Base-by-base conservation (phyloP, 2,888 invertebrate genomes). In the Campopleginae sp. region DNA sequence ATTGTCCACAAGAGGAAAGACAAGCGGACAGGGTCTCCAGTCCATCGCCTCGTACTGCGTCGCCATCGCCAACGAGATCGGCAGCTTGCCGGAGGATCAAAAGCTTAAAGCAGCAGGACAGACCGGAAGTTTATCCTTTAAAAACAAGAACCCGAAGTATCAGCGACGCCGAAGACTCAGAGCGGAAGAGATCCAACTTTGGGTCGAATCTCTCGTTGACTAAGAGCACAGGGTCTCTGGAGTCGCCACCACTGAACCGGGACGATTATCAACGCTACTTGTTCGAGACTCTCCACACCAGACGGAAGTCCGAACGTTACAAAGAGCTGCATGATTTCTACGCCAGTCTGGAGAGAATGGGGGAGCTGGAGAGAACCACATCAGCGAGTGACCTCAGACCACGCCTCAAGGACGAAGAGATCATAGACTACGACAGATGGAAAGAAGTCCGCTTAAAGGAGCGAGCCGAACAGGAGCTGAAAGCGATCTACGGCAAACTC, bases 361-460 rank as follows among this genome's bases (percentile, higher is more conserved):
- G 97, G 0, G 96, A 98, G 90, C 93, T 98, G 80, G 98, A 98
- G 94, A 95, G 96, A 88, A 96, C 96, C 0, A 97, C 97, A 6
- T 97, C 97, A 0, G 95, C 95, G 0, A 95, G 95, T 65, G 96
- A 97, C 89, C 94, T 97, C 71, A 95, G 96, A 72, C 97, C 97
- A 0, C 95, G 97, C 88, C 95, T 96, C 88, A 96, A 95, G 92
- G 96, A 97, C 90, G 96, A 97, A 89, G 97, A 97, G 92, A 96
- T 97, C 12, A 96, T 98, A 85, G 98, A 98, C 94, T 98, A 97
- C 91, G 98, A 98, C 87, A 95, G 97, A 81, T 98, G 98, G 98
- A 97, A 96, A 91, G 96, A 96, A 93, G 95, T 98, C 31, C 95
- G 98, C 77, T 95, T 95, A 7, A 96, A 97, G 87, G 97, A 98